phyloP scores from a whole-genome alignment of 2,113 vertebrate genomes.

The Seriola dumerili region DNA sequence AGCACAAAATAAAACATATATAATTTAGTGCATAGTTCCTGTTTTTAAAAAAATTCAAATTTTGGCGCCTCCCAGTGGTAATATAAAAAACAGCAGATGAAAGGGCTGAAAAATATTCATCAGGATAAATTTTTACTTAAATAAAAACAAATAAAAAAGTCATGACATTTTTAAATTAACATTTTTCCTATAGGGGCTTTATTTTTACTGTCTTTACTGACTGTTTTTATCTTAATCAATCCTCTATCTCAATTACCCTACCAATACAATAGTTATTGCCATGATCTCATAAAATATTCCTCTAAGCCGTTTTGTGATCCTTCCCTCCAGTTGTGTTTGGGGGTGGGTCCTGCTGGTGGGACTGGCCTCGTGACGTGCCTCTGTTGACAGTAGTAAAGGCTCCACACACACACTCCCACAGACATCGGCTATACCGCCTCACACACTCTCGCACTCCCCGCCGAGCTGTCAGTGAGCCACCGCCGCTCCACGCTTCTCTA shows the following conservation, averaged over 20 bases:
- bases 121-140: no score
- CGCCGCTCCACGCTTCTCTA: constrained; percentile 7
- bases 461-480: constrained; percentile 19
- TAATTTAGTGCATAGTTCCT: background rate
- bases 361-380: constrained; percentile 43
- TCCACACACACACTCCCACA: background rate
- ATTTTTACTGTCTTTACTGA: no score
- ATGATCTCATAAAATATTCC: no score
- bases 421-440: background rate
- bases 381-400: constrained; percentile 71
- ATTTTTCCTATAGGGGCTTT: no score
- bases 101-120: no score
- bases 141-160: no score
- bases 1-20: no score
- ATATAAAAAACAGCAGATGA: no score
- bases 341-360: constrained; percentile 51
- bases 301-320: background rate
- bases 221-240: no score
- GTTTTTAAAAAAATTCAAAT: background rate
- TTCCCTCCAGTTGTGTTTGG: constrained; percentile 14
- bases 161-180: no score
- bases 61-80: background rate
- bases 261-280: no score
- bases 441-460: background rate
- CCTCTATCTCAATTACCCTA: no score